Evolutionary conservation across 2,797 vertebrate genomes (phyloP).

Genomic region (Cyprinella venusta): DNA sequence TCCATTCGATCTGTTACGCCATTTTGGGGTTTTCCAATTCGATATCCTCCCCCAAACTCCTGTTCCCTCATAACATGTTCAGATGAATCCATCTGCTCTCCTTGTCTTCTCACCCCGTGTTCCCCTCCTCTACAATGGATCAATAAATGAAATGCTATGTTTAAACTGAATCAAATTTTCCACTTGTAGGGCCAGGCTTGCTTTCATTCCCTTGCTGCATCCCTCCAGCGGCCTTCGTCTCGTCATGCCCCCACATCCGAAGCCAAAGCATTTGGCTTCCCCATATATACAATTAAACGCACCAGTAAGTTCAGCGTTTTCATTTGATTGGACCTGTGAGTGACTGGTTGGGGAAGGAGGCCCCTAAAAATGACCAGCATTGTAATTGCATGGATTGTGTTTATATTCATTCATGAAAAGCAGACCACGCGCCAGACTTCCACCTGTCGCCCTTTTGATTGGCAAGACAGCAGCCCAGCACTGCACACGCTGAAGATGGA

Average conservation of each 20-base stretch:
- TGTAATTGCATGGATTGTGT: slow-evolving; percentile 87
- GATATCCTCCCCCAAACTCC: slow-evolving; percentile 73
- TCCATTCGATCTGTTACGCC: slow-evolving; percentile 61
- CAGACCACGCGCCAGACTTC: slow-evolving; percentile 84
- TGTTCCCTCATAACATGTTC: slow-evolving; percentile 74
- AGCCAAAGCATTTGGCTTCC: slow-evolving; percentile 71
- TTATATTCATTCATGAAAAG: slow-evolving; percentile 98
- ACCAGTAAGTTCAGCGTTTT: slow-evolving; percentile 86
- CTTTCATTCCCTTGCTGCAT: slow-evolving; percentile 67
- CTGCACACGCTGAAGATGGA: slow-evolving; percentile 67
- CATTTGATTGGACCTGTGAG: slow-evolving; percentile 81
- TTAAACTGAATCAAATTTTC: slow-evolving; percentile 86
- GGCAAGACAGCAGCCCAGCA: slow-evolving; percentile 82
- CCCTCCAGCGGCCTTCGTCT: slow-evolving; percentile 67
- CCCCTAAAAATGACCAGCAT: slow-evolving; percentile 78
- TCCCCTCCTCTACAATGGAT: slow-evolving; percentile 70
- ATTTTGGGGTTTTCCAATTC: slow-evolving; percentile 62
- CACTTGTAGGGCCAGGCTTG: slow-evolving; percentile 76
- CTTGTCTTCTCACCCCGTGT: slow-evolving; percentile 68
- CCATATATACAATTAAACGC: slow-evolving; percentile 87
- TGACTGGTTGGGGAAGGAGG: slow-evolving; percentile 58
- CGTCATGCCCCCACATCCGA: slow-evolving; percentile 51
- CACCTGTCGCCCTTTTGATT: slow-evolving; percentile 95
- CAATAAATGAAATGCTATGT: slow-evolving; percentile 84
- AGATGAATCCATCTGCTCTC: slow-evolving; percentile 79